These are phyloP conservation scores for Mystacides longicornis DNA, from an alignment of 2,888 invertebrate genomes.

Conservation along the genomic window DNA sequence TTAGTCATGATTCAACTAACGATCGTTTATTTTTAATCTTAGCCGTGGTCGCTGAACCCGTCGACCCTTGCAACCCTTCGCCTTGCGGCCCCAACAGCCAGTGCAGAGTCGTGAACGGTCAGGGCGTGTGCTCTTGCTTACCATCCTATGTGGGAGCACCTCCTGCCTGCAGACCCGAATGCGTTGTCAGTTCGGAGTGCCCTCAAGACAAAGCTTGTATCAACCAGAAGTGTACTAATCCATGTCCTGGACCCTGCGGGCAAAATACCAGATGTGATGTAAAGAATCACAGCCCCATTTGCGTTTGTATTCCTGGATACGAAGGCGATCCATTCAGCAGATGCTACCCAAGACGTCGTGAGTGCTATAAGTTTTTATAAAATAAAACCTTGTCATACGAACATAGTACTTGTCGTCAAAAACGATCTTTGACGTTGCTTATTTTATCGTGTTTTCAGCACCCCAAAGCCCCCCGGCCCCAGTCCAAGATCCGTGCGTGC, in stretches of 20 bases:
- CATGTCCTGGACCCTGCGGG: conserved; percentile 67
- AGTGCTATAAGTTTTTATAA: conserved; percentile 27
- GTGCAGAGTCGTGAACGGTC: conserved; percentile 61
- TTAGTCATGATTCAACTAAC: background rate
- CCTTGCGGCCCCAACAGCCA: conserved; percentile 72
- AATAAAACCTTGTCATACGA: background rate
- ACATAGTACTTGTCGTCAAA: background rate
- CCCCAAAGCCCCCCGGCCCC: conserved; percentile 34
- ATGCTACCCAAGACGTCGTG: conserved; percentile 50
- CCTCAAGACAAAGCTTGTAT: conserved; percentile 63
- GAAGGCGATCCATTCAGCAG: conserved; percentile 63
- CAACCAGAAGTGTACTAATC: conserved; percentile 68
- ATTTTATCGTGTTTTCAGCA: conserved; percentile 30
- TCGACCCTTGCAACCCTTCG: conserved; percentile 59
- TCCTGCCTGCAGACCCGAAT: conserved; percentile 73
- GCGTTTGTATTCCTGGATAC: conserved; percentile 55
- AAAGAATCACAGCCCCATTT: conserved; percentile 72
- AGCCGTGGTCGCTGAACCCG: conserved; percentile 14
- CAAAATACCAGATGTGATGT: conserved; percentile 63
- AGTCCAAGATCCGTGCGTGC: conserved; percentile 54
- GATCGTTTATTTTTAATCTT: background rate
- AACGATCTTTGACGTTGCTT: no score
- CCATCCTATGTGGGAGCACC: conserved; percentile 66
- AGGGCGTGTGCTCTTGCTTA: conserved; percentile 69
- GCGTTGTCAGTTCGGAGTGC: conserved; percentile 71